Evolutionary conservation across 2,113 vertebrate genomes (phyloP).

Genomic region (Phalacrocorax brasilianus): DNA sequence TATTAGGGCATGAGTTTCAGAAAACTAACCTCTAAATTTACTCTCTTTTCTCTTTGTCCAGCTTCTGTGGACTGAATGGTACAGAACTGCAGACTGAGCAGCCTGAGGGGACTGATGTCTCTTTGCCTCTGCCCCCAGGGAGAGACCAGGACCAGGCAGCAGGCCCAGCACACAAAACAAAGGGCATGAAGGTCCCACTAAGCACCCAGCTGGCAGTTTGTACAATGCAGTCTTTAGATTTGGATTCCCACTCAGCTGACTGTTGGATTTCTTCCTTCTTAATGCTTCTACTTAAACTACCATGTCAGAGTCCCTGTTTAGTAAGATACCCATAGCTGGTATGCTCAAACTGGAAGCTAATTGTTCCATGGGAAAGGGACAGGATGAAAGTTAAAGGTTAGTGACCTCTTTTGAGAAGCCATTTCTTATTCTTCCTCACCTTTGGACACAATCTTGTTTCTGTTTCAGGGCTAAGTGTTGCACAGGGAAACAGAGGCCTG

Average conservation of each 20-base stretch:
- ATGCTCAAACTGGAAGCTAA: neutral
- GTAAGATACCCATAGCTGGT: neutral
- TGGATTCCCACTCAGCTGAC: neutral
- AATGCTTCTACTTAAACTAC: neutral
- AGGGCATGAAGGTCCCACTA: neutral
- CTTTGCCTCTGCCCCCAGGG: neutral
- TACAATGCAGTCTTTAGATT: neutral
- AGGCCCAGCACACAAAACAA: neutral
- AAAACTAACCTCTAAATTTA: neutral
- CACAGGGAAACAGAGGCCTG: neutral
- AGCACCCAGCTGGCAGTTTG: neutral
- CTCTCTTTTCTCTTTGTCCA: neutral
- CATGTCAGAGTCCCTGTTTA: neutral
- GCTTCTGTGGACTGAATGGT: neutral
- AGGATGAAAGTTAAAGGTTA: neutral
- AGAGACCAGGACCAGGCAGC: neutral
- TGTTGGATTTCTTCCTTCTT: neutral
- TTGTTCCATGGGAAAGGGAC: neutral
- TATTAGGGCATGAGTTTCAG: neutral
- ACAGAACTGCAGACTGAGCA: neutral
- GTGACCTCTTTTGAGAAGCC: neutral
- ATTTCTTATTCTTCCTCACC: neutral
- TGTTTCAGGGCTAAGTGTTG: neutral
- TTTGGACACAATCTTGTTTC: neutral
- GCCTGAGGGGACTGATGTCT: neutral